Percentiles rank a stretch among this genome's conserved stretches.
These are phyloP conservation scores for Diogma glabrata DNA, from an alignment of 2,888 invertebrate genomes.

Conservation along the genomic window DNA sequence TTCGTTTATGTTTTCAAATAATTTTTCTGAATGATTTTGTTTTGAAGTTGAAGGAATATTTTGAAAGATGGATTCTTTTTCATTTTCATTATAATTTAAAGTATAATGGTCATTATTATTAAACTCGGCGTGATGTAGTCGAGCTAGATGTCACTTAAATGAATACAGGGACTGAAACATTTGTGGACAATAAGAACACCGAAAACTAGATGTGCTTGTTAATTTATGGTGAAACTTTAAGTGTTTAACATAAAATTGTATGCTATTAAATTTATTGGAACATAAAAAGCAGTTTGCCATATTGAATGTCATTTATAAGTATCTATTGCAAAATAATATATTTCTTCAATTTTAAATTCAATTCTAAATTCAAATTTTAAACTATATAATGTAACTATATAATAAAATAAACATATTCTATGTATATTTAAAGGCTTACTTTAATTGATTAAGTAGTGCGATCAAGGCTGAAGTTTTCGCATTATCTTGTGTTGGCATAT, in stretches of 20 bases:
- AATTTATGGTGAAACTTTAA: conserved; percentile 6
- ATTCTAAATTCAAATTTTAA: too few species aligned
- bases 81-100: background rate
- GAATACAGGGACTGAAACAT: conserved; percentile 6
- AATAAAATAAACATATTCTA: too few species aligned
- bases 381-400: too few species aligned
- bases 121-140: conserved; percentile 3
- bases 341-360: too few species aligned
- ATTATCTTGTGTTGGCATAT: background rate
- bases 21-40: background rate
- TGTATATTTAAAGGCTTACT: too few species aligned
- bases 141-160: conserved; percentile 1
- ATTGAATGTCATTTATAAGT: too few species aligned
- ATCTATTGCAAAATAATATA: too few species aligned
- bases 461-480: conserved; percentile 4
- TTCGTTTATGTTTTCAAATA: background rate
- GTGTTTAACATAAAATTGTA: conserved; percentile 2
- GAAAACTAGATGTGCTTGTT: background rate
- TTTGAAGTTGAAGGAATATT: background rate
- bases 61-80: background rate
- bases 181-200: conserved; percentile 6
- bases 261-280: background rate
- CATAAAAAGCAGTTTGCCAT: conserved; percentile 10
- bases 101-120: background rate
- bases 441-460: background rate